Conservation (phyloP, 2,888 invertebrate genomes). For the Neuroscelio doddi region DNA sequence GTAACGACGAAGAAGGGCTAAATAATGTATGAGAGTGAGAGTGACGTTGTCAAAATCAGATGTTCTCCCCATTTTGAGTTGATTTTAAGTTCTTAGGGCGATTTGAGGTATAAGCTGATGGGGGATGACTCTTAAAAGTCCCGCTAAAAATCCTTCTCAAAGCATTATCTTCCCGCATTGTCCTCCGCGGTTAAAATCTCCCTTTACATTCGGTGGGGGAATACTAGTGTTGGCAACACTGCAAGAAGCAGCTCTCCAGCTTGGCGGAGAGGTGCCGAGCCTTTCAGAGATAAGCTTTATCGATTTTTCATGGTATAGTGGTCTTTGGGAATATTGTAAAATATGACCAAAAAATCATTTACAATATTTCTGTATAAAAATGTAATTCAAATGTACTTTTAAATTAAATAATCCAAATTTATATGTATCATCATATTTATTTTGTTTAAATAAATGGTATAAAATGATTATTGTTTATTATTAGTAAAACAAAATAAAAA, state of each 20-base stretch:
- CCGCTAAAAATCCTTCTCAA: conserved; percentile 10
- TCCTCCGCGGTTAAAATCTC: conserved; percentile 11
- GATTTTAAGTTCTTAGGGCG: conserved; percentile 11
- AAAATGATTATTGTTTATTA: no score
- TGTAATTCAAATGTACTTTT: no score
- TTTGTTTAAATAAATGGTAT: no score
- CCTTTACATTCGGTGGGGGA: conserved; percentile 6
- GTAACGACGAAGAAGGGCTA: not conserved
- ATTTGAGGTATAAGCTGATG: conserved; percentile 12
- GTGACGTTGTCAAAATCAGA: conserved; percentile 15
- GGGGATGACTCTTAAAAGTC: conserved; percentile 16
- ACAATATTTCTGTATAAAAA: no score
- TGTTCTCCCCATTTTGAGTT: conserved; percentile 9
- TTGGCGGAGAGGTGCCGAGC: conserved; percentile 11
- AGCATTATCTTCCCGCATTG: conserved; percentile 15
- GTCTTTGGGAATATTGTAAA: conserved; percentile 5
- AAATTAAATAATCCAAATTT: no score
- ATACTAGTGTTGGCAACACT: conserved; percentile 13
- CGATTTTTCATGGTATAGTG: conserved; percentile 8
- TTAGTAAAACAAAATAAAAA: no score
- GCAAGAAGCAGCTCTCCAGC: conserved; percentile 10
- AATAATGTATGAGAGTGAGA: conserved; percentile 5
- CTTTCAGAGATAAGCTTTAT: conserved; percentile 17
- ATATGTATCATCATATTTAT: no score
- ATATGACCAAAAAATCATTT: not conserved